phyloP scores from a whole-genome alignment of 1,140 invertebrate genomes.

The Drosophila asahinai region DNA sequence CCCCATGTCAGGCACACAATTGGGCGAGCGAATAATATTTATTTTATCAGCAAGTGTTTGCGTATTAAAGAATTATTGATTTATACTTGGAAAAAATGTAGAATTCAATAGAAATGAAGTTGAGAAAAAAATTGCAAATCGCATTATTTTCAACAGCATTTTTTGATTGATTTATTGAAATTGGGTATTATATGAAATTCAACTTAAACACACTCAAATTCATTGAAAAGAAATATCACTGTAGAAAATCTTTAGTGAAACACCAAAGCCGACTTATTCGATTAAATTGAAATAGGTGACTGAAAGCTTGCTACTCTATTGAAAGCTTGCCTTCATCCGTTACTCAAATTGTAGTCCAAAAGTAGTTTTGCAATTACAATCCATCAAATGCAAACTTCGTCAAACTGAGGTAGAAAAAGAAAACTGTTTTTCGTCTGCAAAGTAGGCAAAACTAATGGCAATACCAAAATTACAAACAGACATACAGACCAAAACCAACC shows the following conservation, averaged over 20 bases:
- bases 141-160: no score
- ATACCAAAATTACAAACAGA: constrained; percentile 6
- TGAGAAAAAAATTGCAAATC: background rate
- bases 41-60: no score
- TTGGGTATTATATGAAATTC: background rate
- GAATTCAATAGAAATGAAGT: background rate
- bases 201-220: background rate
- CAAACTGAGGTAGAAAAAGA: background rate
- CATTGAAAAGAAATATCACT: background rate
- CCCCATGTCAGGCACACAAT: background rate
- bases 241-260: background rate
- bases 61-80: no score
- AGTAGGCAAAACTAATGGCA: constrained; percentile 11
- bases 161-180: background rate
- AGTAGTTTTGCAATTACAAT: constrained; percentile 15
- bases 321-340: background rate
- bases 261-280: background rate
- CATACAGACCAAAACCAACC: background rate
- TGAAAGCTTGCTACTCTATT: background rate
- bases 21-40: background rate
- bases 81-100: no score
- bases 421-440: background rate
- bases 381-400: constrained; percentile 3
- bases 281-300: background rate
- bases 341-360: constrained; percentile 1